Conservation (phyloP, 2,113 vertebrate species). For the Symphodus melops region DNA sequence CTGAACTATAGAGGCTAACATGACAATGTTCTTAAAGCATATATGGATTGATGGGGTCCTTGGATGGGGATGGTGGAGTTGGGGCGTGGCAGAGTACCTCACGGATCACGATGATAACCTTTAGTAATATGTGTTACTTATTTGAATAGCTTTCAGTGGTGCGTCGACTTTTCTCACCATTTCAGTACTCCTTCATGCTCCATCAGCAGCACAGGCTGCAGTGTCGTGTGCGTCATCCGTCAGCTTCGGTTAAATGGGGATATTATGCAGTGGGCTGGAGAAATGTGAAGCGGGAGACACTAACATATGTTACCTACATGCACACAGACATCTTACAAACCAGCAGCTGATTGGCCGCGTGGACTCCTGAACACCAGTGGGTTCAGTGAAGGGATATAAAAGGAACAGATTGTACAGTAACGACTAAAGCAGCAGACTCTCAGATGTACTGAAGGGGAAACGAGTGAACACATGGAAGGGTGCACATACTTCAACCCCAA, state of each 20-base stretch:
- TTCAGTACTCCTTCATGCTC: conserved; percentile 31
- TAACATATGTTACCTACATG: conserved; percentile 60
- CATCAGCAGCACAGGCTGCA: conserved; percentile 21
- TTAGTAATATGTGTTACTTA: conserved; percentile 48
- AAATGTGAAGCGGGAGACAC: conserved; percentile 66
- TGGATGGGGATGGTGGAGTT: conserved; percentile 20
- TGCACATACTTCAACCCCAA: conserved; percentile 15
- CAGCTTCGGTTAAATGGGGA: conserved; percentile 57
- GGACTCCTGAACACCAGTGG: conserved; percentile 33
- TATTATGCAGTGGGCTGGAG: conserved; percentile 73
- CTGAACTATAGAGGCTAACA: conserved; percentile 56
- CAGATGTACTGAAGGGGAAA: conserved; percentile 10
- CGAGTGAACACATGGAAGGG: conserved; percentile 4
- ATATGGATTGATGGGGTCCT: conserved; percentile 56
- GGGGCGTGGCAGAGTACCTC: conserved; percentile 8
- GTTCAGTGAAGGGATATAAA: conserved; percentile 37
- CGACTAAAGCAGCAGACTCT: conserved; percentile 1
- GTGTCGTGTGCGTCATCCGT: conserved; percentile 38
- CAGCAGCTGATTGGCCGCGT: conserved; percentile 56
- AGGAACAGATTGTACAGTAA: conserved; percentile 36
- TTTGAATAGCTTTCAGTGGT: conserved; percentile 49
- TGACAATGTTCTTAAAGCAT: conserved; percentile 61
- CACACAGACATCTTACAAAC: conserved; percentile 47
- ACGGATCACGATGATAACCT: conserved; percentile 34
- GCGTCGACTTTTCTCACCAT: conserved; percentile 40